Base-by-base conservation (phyloP, 2,113 vertebrate genomes). In the Toxotes chatareus region DNA sequence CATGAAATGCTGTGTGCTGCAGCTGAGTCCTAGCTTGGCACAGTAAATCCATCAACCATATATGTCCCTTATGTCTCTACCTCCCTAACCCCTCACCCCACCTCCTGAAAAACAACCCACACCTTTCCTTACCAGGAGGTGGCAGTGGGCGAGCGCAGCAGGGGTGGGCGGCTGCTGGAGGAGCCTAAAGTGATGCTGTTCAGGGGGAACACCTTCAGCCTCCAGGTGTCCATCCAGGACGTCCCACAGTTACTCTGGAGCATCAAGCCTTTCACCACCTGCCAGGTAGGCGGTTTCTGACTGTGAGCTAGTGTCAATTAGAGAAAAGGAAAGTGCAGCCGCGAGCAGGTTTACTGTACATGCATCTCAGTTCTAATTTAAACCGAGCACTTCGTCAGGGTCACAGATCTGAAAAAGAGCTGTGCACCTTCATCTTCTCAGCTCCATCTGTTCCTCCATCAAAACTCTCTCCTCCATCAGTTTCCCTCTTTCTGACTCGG, bases 231-330 rank as follows among this genome's bases (percentile, higher is more conserved):
- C 19, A 97, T 99, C 92, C 96, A 97, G 12, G 98, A 99, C 40
- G 93, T 99, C 71, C 97, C 97, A 44, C 97, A 97, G 10, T 96
- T 97, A 90, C 96, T 98, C 82, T 99, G 97, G 98, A 97, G 95
- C 88, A 98, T 98, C 80, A 99, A 98, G 94, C 97, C 97, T 75
- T 98, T 98, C 90, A 97, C 97, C 83, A 97, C 97, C 36, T 98
- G 97, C 90, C 98, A 99, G 98, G 98, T 99, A 88, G 40, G 72
- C 8, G 21, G 42, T 19, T 31, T 46, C 31, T 31, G n/a, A 16
- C 62, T 63, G 23, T 23, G 32, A 8, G 27, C 56, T 16, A 67
- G 65, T 44, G 23, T 79, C 31, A 4, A 4, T 57, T 4, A 2
- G 3, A 34, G 21, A 51, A 0, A 32, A 73, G 9, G 31, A 4